These are phyloP conservation scores for Odontothrips loti DNA, from an alignment of 2,888 invertebrate species.

Conservation along the genomic window DNA sequence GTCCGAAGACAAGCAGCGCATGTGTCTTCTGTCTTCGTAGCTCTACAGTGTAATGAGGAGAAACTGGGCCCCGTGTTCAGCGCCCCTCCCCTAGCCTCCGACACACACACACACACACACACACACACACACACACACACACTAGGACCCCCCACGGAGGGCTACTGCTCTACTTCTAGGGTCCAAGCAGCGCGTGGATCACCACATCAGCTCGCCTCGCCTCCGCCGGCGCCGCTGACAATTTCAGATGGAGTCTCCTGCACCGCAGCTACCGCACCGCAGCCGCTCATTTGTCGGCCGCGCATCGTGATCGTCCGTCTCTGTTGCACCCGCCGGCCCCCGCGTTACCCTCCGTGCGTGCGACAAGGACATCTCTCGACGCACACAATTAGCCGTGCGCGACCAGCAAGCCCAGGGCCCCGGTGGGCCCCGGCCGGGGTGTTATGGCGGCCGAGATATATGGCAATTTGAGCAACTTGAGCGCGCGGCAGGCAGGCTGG, in stretches of 20 bases:
- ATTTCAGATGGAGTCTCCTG: not conserved
- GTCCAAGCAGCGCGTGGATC: not conserved
- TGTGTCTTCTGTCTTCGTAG: too few species aligned
- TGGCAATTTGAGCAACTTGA: conserved; percentile 24
- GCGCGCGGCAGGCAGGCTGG: not conserved
- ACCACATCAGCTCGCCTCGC: not conserved
- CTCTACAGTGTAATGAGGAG: too few species aligned
- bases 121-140: too few species aligned
- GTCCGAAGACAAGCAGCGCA: too few species aligned
- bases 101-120: too few species aligned
- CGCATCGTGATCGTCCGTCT: not conserved
- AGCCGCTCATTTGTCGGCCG: not conserved
- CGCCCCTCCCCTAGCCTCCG: too few species aligned
- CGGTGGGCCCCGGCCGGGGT: not conserved
- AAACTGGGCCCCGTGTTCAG: too few species aligned
- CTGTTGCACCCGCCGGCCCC: not conserved
- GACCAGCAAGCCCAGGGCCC: not conserved
- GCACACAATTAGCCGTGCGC: conserved; percentile 9
- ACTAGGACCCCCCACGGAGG: too few species aligned
- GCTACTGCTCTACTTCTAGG: not conserved
- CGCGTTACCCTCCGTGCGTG: not conserved
- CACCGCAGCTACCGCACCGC: too few species aligned
- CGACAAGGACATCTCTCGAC: not conserved
- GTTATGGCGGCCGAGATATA: conserved; percentile 17
- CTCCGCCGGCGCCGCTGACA: not conserved